A percentile compares a stretch with the other conserved stretches of the same genome.
Conservation (phyloP, 2,797 vertebrate species). For the Sebastolobus altivelis region DNA sequence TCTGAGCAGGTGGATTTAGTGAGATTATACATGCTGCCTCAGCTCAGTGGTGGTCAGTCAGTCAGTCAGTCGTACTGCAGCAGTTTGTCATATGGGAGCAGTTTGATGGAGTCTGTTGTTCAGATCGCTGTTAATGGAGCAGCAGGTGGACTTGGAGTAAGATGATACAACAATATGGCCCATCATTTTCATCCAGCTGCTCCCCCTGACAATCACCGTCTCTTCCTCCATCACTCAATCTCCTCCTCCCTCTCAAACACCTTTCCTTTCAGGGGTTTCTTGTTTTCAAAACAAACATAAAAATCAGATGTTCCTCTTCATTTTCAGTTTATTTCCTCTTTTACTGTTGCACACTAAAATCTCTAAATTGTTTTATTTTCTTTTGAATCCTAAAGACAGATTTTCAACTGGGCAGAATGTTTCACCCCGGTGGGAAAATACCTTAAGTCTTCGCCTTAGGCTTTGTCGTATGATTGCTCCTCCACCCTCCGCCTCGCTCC, state of each 20-base stretch:
- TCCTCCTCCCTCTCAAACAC: conserved; percentile 19
- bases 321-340: background rate
- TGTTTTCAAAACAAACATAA: conserved; percentile 35
- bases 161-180: conserved; percentile 64
- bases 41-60: background rate
- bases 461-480: conserved; percentile 59
- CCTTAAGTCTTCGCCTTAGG: conserved; percentile 42
- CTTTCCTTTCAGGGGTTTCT: conserved; percentile 6
- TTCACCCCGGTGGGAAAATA: conserved; percentile 66
- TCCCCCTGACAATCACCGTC: conserved; percentile 56
- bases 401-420: conserved; percentile 26
- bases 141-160: conserved; percentile 71
- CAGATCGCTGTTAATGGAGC: conserved; percentile 66
- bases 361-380: conserved; percentile 21
- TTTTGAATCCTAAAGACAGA: conserved; percentile 8
- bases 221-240: conserved; percentile 55
- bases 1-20: conserved; percentile 23
- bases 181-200: conserved; percentile 71
- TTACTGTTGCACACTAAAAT: background rate
- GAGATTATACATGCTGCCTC: background rate
- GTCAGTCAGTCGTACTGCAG: background rate
- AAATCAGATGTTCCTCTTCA: conserved; percentile 10
- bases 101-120: conserved; percentile 63
- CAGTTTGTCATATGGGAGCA: conserved; percentile 4
- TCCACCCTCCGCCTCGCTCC: conserved; percentile 11